phyloP scores from a whole-genome alignment of 2,113 vertebrate genomes.

The Pseudonaja textilis region DNA sequence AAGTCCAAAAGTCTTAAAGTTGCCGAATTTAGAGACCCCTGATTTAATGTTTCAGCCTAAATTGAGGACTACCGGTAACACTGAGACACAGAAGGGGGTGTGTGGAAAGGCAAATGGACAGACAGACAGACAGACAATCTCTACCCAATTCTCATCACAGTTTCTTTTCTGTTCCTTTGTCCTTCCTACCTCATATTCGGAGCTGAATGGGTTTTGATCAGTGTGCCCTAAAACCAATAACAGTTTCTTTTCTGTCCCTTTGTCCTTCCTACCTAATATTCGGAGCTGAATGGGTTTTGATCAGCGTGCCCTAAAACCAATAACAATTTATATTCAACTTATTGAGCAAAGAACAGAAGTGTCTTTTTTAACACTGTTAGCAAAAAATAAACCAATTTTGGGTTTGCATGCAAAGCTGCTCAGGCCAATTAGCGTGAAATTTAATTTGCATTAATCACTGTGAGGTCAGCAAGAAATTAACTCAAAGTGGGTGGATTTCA shows the following conservation, averaged over 20 bases:
- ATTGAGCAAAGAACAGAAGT: conserved; percentile 41
- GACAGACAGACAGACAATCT: neutral
- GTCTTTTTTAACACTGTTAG: conserved; percentile 52
- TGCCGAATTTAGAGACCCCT: neutral
- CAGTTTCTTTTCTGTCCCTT: conserved; percentile 30
- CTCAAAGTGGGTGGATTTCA: conserved; percentile 62
- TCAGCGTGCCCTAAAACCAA: conserved; percentile 47
- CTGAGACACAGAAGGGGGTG: neutral
- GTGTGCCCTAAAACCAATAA: conserved; percentile 47
- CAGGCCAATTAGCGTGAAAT: conserved; percentile 69
- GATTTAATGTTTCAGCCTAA: neutral
- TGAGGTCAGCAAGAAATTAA: conserved; percentile 68
- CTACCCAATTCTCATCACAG: neutral
- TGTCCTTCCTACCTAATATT: too few species aligned
- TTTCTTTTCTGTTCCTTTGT: conserved; percentile 20
- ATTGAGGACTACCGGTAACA: neutral
- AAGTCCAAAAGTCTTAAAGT: neutral
- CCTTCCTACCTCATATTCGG: conserved; percentile 31
- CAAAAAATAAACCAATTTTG: conserved; percentile 50
- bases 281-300: conserved; percentile 34
- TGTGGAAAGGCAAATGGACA: neutral
- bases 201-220: conserved; percentile 40
- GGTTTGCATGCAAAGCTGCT: conserved; percentile 55
- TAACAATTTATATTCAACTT: conserved; percentile 40
- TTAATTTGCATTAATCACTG: conserved; percentile 71